Evolutionary conservation across 2,797 vertebrate species (phyloP).

Genomic region (Enteromius fasciolatus): DNA sequence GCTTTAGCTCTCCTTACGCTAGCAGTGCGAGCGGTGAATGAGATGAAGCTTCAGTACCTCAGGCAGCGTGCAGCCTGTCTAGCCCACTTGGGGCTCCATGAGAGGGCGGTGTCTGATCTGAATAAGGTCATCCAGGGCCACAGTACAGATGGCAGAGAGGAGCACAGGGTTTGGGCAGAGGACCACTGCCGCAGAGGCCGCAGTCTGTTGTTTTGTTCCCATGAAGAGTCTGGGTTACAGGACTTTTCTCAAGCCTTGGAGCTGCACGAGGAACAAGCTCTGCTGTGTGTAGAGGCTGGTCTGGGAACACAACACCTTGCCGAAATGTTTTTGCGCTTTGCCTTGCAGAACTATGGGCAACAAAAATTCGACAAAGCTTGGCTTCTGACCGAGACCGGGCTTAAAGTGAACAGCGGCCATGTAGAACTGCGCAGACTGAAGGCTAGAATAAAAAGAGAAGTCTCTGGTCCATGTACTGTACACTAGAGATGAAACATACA

Average conservation of each 20-base stretch:
- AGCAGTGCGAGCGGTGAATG: constrained; percentile 75
- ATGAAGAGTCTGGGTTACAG: constrained; percentile 76
- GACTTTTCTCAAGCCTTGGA: constrained; percentile 83
- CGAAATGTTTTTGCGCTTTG: constrained; percentile 75
- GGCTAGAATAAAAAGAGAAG: constrained; percentile 81
- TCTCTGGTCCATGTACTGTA: constrained; percentile 81
- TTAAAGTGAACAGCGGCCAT: constrained; percentile 78
- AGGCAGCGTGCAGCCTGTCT: constrained; percentile 84
- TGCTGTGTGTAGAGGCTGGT: constrained; percentile 71
- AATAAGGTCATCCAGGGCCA: constrained; percentile 78
- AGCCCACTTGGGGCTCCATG: constrained; percentile 74
- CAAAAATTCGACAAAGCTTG: constrained; percentile 80
- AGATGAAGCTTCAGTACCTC: constrained; percentile 72
- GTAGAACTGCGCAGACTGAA: constrained; percentile 83
- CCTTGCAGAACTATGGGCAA: constrained; percentile 75
- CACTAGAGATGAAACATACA: constrained; percentile 72
- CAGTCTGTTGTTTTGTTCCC: constrained; percentile 76
- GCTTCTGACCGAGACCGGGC: constrained; percentile 80
- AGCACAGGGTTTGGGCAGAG: constrained; percentile 68
- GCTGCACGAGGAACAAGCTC: constrained; percentile 73
- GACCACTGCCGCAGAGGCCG: constrained; percentile 84
- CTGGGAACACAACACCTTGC: constrained; percentile 74
- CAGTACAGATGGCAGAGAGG: constrained; percentile 27
- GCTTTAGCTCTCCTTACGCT: constrained; percentile 83
- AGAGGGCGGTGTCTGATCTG: constrained; percentile 81